Evolutionary conservation across 2,797 vertebrate species (phyloP).

Genomic region (Vipera ursinii): DNA sequence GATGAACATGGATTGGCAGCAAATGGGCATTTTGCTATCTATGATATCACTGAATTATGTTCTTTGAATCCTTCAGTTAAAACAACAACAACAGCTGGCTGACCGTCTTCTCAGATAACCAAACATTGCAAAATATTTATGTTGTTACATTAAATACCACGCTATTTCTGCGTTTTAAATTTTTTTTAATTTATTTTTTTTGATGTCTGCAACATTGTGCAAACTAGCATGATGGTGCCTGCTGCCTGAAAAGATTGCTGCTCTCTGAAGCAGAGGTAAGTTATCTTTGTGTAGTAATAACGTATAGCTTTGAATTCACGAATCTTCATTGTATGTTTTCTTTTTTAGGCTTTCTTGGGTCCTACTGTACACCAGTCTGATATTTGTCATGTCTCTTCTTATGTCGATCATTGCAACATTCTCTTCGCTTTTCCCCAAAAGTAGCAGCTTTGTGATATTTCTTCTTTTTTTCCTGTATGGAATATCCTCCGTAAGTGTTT

Average conservation of each 20-base stretch:
- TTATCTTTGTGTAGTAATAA: slow-evolving; percentile 7
- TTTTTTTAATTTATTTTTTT: neutral
- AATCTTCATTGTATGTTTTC: slow-evolving; percentile 23
- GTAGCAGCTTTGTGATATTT: slow-evolving; percentile 88
- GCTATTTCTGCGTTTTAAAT: neutral
- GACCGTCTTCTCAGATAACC: neutral
- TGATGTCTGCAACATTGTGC: neutral
- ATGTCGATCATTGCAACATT: slow-evolving; percentile 91
- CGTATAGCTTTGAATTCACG: neutral
- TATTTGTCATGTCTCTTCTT: slow-evolving; percentile 91
- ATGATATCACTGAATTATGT: neutral
- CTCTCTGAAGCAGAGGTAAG: neutral
- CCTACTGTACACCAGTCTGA: slow-evolving; percentile 87
- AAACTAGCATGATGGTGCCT: neutral
- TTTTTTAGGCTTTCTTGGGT: slow-evolving; percentile 92
- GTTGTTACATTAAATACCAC: neutral
- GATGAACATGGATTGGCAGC: neutral
- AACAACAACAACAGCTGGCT: neutral
- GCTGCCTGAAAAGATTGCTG: neutral
- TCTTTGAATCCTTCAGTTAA: neutral
- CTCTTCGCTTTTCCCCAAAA: slow-evolving; percentile 89
- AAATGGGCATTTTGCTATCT: neutral
- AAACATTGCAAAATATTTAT: neutral
- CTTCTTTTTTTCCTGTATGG: slow-evolving; percentile 93
- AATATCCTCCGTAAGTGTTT: slow-evolving; percentile 89